Evolutionary conservation across 2,797 vertebrate species (phyloP), one percentile per base, ranked within the genome.

Genomic region (Myotis planiceps): DNA sequence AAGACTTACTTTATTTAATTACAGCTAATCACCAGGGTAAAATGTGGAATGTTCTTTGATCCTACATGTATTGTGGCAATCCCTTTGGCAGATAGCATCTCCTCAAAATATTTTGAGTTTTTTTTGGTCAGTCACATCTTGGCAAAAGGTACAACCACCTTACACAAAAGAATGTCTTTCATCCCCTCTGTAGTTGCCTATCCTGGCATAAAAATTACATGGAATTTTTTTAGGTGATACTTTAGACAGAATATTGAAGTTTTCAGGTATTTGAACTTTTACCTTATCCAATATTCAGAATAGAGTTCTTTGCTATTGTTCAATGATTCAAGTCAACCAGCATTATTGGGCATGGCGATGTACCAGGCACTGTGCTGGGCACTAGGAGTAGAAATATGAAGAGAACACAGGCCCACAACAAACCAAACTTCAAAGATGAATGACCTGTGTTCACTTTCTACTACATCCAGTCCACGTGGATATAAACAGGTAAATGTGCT

Each of bases 1-100:
- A 99, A 99, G 99, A 99, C 99, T 99, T 99, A 99, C 99, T 99
- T 99, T 99, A 99, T 99, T 99, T 99, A 99, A 99, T 99, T 99
- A 99, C 98, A 98, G 98, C 99, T 99, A 99, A 99, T 99, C 99
- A 98, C 99, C 97, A 98, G 99, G 98, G 99, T 99, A 99, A 99
- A 99, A 99, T 99, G 99, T 99, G 99, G 98, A 98, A 99, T 99
- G 99, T 99, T 99, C 99, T 99, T 99, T 99, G 99, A 99, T 99
- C 99, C 99, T 98, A 76, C 98, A 98, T 98, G 98, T 99, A 99
- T 98, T 99, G 98, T 99, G 97, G 98, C 99, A 99, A 99, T 99
- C 99, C 99, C 99, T 98, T 98, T 99, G 99, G 99, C 99, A 99
- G 99, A 99, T 99, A 99, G 97, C 99, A 99, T 99, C 99, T 99